Base-by-base conservation (phyloP, 92 coral and sea anemone species). In the Scolanthus callimorphus region DNA sequence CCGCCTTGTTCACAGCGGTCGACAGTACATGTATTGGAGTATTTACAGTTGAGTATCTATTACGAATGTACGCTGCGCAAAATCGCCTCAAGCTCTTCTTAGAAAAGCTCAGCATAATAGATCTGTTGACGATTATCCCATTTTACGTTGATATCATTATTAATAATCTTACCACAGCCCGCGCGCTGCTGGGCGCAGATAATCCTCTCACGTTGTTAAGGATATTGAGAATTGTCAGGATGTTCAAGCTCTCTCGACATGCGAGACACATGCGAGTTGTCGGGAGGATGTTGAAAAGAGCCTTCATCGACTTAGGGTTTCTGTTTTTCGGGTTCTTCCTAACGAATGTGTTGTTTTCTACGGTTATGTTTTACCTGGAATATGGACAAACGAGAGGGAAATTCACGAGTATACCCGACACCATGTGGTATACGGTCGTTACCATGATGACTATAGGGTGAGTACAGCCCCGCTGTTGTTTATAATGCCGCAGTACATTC, bases 391-490 rank as follows among this genome's bases (percentile, higher is more conserved):
- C 68, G 0, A 51, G 54, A 37, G 69, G 70, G 41, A 31, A 73
- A 3, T 91, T 86, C 57, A 60, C 64, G 31, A 91, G 96, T 49
- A 91, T 91, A 31, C 97, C 96, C 0, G 90, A 87, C 31, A 70
- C 90, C 1, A 91, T 91, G 96, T 91, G 97, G 97, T 91, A 87
- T 55, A 82, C 96, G 0, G 59, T 88, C 11, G 86, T 91, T 22
- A 91, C 97, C 0, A 91, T 91, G 97, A 91, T 91, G 97, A 91
- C 97, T 9, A 63, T 91, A 13, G 97, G 97, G 97, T 91, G 71
- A 76, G 97, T 78, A 43, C n/a, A n/a, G n/a, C n/a, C n/a, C n/a
- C n/a, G n/a, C n/a, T n/a, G n/a, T n/a, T n/a, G n/a, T n/a, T n/a
- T n/a, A n/a, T n/a, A n/a, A n/a, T n/a, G n/a, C n/a, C n/a, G n/a